phyloP scores from a whole-genome alignment of 2,113 vertebrate genomes.

The Peromyscus californicus region DNA sequence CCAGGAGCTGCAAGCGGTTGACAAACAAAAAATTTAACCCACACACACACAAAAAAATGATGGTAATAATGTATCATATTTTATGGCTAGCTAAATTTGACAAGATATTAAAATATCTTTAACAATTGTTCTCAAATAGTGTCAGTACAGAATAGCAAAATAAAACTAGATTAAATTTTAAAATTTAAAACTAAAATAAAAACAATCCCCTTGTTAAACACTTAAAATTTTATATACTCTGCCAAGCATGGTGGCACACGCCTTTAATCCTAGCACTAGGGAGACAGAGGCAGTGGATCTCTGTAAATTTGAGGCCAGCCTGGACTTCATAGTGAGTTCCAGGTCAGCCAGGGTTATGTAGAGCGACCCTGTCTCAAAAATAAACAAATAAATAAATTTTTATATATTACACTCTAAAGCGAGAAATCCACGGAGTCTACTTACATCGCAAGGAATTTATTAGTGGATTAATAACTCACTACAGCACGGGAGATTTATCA shows the following conservation, averaged over 20 bases:
- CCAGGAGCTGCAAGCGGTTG: not conserved
- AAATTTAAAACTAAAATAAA: not conserved
- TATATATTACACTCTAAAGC: not conserved
- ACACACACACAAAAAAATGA: too few species aligned
- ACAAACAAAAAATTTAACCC: not conserved
- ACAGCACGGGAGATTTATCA: too few species aligned
- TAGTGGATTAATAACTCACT: too few species aligned
- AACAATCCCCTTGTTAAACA: slow-evolving; percentile 1
- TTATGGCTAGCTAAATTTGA: slow-evolving; percentile 15
- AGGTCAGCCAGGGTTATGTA: not conserved
- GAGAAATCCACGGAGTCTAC: too few species aligned
- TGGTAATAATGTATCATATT: not conserved
- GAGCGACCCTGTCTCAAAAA: not conserved
- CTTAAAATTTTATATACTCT: not conserved
- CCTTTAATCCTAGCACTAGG: not conserved
- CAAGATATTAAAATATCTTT: slow-evolving; percentile 48
- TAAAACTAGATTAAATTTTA: not conserved
- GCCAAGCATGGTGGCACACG: not conserved
- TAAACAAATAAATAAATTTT: not conserved
- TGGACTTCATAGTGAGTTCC: not conserved
- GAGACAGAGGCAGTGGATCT: not conserved
- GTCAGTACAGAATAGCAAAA: slow-evolving; percentile 28
- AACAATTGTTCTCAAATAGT: slow-evolving; percentile 47
- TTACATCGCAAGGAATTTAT: too few species aligned
- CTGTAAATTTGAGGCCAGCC: not conserved